phyloP scores from a whole-genome alignment of 2,113 vertebrate genomes.

The Campylomormyrus tamandua region DNA sequence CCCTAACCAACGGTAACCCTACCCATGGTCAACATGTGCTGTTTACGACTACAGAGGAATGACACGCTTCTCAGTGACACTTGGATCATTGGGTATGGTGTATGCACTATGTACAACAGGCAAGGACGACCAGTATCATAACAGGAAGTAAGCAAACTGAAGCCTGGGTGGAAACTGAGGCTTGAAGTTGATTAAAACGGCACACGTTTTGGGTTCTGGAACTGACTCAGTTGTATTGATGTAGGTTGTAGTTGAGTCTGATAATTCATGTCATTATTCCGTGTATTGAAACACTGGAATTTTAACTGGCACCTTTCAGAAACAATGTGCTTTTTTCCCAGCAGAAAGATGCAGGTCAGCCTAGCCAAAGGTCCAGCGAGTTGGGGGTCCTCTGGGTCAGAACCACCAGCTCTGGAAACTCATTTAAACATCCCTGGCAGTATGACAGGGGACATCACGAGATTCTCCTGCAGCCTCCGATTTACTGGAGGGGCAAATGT shows the following conservation, averaged over 20 bases:
- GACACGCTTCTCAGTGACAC: background rate
- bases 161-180: background rate
- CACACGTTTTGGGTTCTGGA: background rate
- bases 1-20: background rate
- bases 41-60: background rate
- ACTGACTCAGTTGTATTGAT: background rate
- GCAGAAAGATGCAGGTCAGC: background rate
- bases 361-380: background rate
- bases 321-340: background rate
- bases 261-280: background rate
- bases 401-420: background rate
- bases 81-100: background rate
- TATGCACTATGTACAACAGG: background rate
- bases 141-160: background rate
- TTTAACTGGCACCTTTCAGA: background rate
- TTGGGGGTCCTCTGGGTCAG: background rate
- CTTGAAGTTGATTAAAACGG: background rate
- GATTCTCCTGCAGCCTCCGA: background rate
- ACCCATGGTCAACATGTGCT: background rate
- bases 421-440: background rate
- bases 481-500: background rate
- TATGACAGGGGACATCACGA: background rate
- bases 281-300: background rate
- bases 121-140: background rate
- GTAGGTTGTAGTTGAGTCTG: background rate